These are phyloP conservation scores for Leptinotarsa juncta DNA, from an alignment of 2,888 invertebrate species.

Conservation along the genomic window DNA sequence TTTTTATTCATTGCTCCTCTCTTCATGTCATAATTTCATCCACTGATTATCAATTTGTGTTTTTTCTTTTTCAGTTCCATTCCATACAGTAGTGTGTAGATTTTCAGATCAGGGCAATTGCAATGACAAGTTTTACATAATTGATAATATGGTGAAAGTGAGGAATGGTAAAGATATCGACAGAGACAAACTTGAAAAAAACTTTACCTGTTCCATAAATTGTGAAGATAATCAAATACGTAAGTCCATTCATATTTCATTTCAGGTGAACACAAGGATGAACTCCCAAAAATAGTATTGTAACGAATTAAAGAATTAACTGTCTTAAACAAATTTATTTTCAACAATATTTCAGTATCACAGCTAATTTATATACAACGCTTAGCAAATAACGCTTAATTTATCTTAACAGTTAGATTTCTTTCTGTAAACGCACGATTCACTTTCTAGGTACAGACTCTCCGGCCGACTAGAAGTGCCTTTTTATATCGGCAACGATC, in stretches of 20 bases:
- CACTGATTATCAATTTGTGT: background rate
- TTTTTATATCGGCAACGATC: too few relatives aligned
- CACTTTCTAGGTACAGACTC: too few relatives aligned
- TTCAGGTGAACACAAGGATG: background rate
- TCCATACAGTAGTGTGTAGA: slow-evolving; percentile 69
- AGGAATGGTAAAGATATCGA: slow-evolving; percentile 37
- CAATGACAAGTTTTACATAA: slow-evolving; percentile 39
- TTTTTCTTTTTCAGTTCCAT: slow-evolving; percentile 62
- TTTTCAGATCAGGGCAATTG: slow-evolving; percentile 60
- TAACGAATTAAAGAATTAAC: too few relatives aligned
- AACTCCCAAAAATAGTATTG: too few relatives aligned
- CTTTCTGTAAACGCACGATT: too few relatives aligned
- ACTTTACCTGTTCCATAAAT: slow-evolving; percentile 44
- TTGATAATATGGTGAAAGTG: slow-evolving; percentile 38
- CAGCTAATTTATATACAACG: too few relatives aligned
- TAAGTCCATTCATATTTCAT: slow-evolving; percentile 21
- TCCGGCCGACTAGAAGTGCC: too few relatives aligned
- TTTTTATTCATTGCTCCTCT: background rate
- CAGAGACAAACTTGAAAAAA: slow-evolving; percentile 43
- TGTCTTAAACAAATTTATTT: too few relatives aligned
- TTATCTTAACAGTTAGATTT: too few relatives aligned
- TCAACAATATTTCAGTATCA: too few relatives aligned
- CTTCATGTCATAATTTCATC: background rate
- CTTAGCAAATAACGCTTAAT: too few relatives aligned
- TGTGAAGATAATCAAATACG: slow-evolving; percentile 49